These are phyloP conservation scores for Emydoidea blandingii DNA, from an alignment of 2,797 vertebrate species.

Conservation along the genomic window DNA sequence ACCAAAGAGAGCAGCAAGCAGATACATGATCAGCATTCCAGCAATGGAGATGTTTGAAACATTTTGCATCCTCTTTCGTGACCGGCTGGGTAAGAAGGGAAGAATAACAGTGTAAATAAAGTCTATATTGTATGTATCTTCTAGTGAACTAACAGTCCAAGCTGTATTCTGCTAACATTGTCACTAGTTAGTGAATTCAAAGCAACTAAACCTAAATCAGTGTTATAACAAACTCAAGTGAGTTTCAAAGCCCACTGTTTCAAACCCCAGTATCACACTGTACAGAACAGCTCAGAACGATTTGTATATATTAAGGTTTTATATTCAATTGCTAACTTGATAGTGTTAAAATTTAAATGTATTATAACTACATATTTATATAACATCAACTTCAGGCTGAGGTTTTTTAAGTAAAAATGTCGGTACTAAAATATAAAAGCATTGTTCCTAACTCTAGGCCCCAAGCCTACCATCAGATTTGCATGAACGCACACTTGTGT, in stretches of 20 bases:
- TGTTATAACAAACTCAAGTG: neutral
- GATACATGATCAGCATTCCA: constrained; percentile 96
- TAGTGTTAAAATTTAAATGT: neutral
- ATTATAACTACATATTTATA: neutral
- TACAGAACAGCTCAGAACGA: neutral
- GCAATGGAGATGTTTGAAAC: constrained; percentile 96
- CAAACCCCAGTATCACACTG: neutral
- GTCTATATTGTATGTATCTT: neutral
- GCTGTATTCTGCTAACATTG: neutral
- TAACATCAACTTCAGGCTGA: neutral
- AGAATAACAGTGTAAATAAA: constrained; percentile 7
- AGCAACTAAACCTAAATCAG: neutral
- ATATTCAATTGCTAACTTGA: neutral
- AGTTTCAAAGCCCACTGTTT: neutral
- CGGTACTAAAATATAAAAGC: neutral
- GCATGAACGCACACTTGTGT: neutral
- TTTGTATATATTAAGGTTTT: neutral
- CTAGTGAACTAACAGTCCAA: neutral
- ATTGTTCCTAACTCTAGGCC: neutral
- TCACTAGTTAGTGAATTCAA: neutral
- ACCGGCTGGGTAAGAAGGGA: constrained; percentile 83
- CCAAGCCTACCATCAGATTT: neutral
- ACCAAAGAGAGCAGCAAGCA: constrained; percentile 94
- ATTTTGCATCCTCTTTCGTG: constrained; percentile 92
- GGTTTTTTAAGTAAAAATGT: neutral